Evolutionary conservation across 2,797 vertebrate species (phyloP), one percentile per base, ranked within the genome.

Genomic region (Centropyge bicolor): DNA sequence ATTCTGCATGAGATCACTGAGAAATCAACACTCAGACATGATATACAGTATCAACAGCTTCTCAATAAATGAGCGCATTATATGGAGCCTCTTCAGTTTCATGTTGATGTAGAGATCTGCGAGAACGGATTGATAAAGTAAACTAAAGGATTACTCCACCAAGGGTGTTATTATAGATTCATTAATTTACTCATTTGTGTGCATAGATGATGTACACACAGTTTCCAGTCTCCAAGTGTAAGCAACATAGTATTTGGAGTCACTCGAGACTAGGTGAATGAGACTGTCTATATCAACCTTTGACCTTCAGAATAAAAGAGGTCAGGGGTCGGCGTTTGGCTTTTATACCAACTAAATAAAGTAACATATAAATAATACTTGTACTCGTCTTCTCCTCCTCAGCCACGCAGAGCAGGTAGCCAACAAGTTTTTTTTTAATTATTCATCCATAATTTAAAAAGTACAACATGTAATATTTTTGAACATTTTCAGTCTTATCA

Each of bases 161-260:
- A 8, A 19, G 46, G 4, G 12, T 35, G 41, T 24, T 61, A n/a
- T 51, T 46, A 14, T 12, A 16, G 55, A 73, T 59, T 1, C 11
- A 73, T 79, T 76, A 22, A 79, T 64, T 54, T 41, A 6, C 41
- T 52, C 5, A 68, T 68, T 41, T 68, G 54, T 62, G 36, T 57
- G 27, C 27, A 52, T 24, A 52, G 16, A 74, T 61, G 20, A 3
- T 36, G 5, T 49, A 52, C 52, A 13, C 55, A 38, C 35, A 40
- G 20, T 52, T 17, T 62, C 11, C n/a, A n/a, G n/a, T n/a, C n/a
- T n/a, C n/a, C n/a, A 54, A 67, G 12, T 38, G 54, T 7, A 4
- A 22, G 35, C 8, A 46, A 31, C 10, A 41, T 3, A 24, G 10
- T 52, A 45, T 71, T 45, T 60, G 38, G 16, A 43, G 19, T 1